Base-by-base conservation (phyloP, 2,797 vertebrate species). In the Dendrocincla tyrannina region DNA sequence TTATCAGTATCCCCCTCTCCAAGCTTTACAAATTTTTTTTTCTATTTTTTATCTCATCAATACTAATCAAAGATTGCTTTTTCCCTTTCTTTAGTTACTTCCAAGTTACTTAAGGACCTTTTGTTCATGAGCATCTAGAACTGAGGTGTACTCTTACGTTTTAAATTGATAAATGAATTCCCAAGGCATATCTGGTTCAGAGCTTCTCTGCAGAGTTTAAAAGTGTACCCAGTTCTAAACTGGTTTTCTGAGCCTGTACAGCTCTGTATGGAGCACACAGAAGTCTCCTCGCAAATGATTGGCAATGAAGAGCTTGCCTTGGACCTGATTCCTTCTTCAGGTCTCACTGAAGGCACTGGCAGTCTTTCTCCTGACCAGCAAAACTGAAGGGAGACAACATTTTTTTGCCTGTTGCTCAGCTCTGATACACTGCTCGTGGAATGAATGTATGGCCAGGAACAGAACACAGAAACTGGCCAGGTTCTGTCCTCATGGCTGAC, bases 401-500 rank as follows among this genome's bases (percentile, higher is more conserved):
- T 78, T 13, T 73, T 78, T 72, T 84, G n/a, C 22, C 47, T 72
- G 30, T 53, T 74, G 30, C 24, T 91, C 30, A 58, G 17, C 59
- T 89, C 27, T 2, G 3, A 55, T 77, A 33, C 5, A 8, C 11
- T n/a, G 15, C n/a, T 66, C 0, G 0, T 58, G 50, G 35, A 81
- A 85, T 67, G 35, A 62, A 53, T 32, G 22, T 22, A 24, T 72
- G 58, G 58, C 35, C 7, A 17, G 32, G 35, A 72, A 10, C 15
- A 49, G 70, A 69, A 19, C 25, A 50, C 17, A 37, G 39, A 52
- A 41, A 30, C 30, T 12, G 6, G 5, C 30, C 55, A 50, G 5
- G 35, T 69, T 76, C 50, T 56, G 12, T 76, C 55, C 47, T 76
- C 35, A 5, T 27, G 33, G 37, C 27, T 56, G 35, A 59, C 84